Percentiles rank a stretch among this genome's conserved stretches.
phyloP scores from a whole-genome alignment of 2,113 vertebrate genomes.

The Austrofundulus limnaeus region DNA sequence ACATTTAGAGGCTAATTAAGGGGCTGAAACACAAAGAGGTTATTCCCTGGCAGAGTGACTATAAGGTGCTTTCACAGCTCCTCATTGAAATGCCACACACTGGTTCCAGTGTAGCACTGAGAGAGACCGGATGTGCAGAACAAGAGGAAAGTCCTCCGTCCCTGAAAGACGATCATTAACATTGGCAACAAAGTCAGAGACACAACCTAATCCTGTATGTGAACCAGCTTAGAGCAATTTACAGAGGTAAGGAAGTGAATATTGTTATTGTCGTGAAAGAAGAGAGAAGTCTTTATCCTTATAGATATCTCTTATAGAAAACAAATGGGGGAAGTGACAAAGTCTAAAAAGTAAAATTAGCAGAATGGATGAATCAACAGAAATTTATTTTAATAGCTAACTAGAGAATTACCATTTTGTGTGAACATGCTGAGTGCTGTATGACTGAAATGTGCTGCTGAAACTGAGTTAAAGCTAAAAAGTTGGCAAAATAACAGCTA shows the following conservation, averaged over 20 bases:
- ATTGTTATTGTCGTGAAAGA: constrained; percentile 46
- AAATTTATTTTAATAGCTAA: too few species aligned
- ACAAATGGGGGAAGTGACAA: background rate
- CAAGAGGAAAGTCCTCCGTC: constrained; percentile 45
- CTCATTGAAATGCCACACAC: constrained; percentile 72
- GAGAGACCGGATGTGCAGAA: constrained; percentile 27
- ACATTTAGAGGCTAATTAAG: background rate
- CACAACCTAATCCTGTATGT: constrained; percentile 67
- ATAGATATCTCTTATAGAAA: constrained; percentile 41
- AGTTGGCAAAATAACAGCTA: too few species aligned
- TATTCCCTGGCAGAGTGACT: constrained; percentile 40
- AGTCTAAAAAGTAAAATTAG: too few species aligned
- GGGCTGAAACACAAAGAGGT: constrained; percentile 10
- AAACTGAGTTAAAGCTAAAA: too few species aligned
- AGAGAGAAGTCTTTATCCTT: constrained; percentile 39
- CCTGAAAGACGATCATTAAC: constrained; percentile 69
- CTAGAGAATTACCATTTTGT: too few species aligned
- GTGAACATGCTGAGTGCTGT: too few species aligned
- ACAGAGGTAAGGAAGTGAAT: constrained; percentile 43
- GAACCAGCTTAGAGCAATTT: constrained; percentile 53
- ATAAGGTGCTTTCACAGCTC: constrained; percentile 55
- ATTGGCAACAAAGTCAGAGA: constrained; percentile 60
- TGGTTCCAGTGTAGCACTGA: constrained; percentile 42
- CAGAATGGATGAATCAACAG: too few species aligned
- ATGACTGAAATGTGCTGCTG: too few species aligned